A percentile compares a stretch with the other conserved stretches of the same genome.
Evolutionary conservation across 2,113 vertebrate genomes (phyloP).

Genomic region (Crotalus helleri): DNA sequence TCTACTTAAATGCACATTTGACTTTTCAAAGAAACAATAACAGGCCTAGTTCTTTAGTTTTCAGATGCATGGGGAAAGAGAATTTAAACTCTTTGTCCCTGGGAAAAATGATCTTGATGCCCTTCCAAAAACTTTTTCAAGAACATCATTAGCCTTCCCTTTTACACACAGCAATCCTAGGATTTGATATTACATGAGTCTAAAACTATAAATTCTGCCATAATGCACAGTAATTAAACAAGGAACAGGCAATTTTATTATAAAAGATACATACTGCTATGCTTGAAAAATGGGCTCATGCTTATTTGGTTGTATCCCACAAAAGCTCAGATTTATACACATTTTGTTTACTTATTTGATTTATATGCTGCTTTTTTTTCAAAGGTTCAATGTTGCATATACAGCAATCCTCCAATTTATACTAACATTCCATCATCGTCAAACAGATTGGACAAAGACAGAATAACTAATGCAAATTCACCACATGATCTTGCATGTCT

Average conservation of each 20-base stretch:
- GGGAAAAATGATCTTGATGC: not conserved
- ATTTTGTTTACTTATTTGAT: not conserved
- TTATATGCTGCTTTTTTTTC: not conserved
- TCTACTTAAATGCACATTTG: not conserved
- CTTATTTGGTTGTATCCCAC: not conserved
- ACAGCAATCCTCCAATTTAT: not conserved
- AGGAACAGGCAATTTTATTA: slow-evolving; percentile 22
- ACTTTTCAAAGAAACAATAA: accelerated
- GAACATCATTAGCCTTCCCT: slow-evolving; percentile 32
- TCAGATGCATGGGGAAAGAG: accelerated
- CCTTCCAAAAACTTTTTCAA: slow-evolving; percentile 18
- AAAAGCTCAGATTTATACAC: not conserved
- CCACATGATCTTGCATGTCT: not conserved
- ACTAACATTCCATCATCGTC: not conserved
- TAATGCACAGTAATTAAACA: not conserved
- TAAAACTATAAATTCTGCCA: not conserved
- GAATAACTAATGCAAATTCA: not conserved
- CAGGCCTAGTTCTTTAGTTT: not conserved
- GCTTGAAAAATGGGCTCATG: slow-evolving; percentile 31
- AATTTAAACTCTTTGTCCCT: not conserved
- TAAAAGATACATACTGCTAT: not conserved
- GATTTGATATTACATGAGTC: not conserved
- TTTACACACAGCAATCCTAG: slow-evolving; percentile 10
- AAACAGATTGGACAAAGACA: not conserved
- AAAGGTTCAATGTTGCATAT: not conserved